Percentiles rank a stretch among this genome's conserved stretches.
These are phyloP conservation scores for Panulirus ornatus DNA, from an alignment of 1,140 invertebrate species.

Conservation along the genomic window DNA sequence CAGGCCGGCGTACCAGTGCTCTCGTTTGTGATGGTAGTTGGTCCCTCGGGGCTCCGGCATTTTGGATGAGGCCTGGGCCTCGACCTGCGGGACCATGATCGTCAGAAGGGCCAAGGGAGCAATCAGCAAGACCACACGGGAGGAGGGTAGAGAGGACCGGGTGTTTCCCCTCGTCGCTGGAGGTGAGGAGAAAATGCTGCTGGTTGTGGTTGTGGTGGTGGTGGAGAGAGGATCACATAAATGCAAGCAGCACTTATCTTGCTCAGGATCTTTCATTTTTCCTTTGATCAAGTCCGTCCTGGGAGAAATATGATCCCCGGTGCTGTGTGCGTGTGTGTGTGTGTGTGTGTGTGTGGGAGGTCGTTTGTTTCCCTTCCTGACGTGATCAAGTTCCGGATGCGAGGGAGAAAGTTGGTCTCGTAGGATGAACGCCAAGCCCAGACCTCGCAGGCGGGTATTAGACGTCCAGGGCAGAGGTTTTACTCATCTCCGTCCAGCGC, in stretches of 20 bases:
- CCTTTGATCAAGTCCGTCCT: not conserved
- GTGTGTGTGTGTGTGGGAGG: too few species aligned
- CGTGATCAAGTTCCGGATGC: not conserved
- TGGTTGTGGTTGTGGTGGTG: too few species aligned
- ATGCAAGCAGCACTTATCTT: not conserved
- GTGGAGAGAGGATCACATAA: not conserved
- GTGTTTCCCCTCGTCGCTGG: too few species aligned
- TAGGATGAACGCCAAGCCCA: not conserved
- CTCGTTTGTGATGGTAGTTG: constrained; percentile 41
- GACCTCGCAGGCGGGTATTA: not conserved
- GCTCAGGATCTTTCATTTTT: constrained; percentile 5
- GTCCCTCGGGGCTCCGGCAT: not conserved
- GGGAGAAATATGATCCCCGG: not conserved
- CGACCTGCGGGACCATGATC: not conserved
- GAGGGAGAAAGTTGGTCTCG: not conserved
- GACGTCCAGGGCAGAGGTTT: not conserved
- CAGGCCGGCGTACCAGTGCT: constrained; percentile 19
- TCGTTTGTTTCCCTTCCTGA: not conserved
- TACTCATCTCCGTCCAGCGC: not conserved
- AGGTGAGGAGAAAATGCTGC: too few species aligned
- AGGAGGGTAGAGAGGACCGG: not conserved
- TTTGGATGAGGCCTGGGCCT: constrained; percentile 2
- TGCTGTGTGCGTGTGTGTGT: too few species aligned
- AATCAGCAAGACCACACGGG: not conserved
- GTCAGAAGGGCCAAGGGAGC: constrained; percentile 13